These are phyloP conservation scores for Clarias pachynema DNA, from an alignment of 2,797 vertebrate species.

Conservation along the genomic window DNA sequence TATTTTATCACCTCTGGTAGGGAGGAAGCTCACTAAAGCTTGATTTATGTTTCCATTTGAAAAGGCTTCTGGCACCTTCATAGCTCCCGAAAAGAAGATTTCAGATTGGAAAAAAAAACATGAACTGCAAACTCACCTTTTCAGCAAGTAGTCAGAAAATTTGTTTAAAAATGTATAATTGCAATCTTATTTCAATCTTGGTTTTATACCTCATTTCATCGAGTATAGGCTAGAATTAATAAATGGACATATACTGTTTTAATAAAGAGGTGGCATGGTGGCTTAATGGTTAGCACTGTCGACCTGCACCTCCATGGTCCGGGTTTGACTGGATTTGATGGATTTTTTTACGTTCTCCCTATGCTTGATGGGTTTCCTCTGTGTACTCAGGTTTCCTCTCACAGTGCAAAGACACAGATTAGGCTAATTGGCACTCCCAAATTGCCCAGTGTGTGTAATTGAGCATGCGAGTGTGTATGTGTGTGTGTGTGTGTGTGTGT, in stretches of 20 bases:
- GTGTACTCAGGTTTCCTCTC: too few relatives aligned
- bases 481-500: too few relatives aligned
- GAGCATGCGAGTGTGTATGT: too few relatives aligned
- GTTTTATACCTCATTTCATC: background rate
- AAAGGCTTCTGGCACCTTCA: background rate
- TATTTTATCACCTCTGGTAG: background rate
- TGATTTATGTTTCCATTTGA: conserved; percentile 8
- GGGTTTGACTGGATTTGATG: too few relatives aligned
- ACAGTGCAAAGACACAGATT: too few relatives aligned
- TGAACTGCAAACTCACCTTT: background rate
- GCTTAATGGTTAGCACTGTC: too few relatives aligned
- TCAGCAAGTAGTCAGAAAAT: background rate
- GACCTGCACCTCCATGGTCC: too few relatives aligned
- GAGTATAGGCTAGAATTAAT: background rate
- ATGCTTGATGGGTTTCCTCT: too few relatives aligned
- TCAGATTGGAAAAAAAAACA: background rate
- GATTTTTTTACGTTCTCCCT: too few relatives aligned
- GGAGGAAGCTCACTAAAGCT: background rate
- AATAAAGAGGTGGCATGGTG: too few relatives aligned
- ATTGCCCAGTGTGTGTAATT: too few relatives aligned
- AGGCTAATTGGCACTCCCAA: too few relatives aligned
- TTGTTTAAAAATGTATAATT: background rate
- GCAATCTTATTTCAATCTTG: background rate
- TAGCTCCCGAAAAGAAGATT: background rate
- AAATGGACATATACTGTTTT: background rate